Evolutionary conservation across 2,797 vertebrate genomes (phyloP).

Genomic region (Lateolabrax maculatus): DNA sequence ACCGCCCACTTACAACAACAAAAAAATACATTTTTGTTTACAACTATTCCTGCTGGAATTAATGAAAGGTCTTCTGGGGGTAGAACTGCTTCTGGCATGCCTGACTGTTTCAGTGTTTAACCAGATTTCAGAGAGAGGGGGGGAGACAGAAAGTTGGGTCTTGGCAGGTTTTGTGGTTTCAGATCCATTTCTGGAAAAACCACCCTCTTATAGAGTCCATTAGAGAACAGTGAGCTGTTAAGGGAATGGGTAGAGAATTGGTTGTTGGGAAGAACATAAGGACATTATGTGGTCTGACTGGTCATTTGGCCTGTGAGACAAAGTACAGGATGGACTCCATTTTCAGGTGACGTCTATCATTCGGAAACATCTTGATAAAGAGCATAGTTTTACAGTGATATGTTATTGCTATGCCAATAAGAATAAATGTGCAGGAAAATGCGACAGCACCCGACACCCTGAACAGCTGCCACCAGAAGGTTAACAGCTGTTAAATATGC

Average conservation of each 20-base stretch:
- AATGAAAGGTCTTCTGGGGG: constrained; percentile 59
- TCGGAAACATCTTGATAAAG: not conserved
- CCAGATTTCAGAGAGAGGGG: constrained; percentile 48
- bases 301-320: constrained; percentile 32
- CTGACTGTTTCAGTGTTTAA: constrained; percentile 62
- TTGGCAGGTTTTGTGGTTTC: constrained; percentile 51
- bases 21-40: constrained; percentile 60
- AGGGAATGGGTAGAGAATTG: constrained; percentile 37
- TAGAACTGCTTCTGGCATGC: constrained; percentile 49
- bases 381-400: not conserved
- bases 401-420: not conserved
- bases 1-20: constrained; percentile 65
- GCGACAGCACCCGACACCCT: not conserved
- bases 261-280: constrained; percentile 32
- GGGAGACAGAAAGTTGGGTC: constrained; percentile 30
- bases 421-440: constrained; percentile 1
- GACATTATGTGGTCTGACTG: constrained; percentile 27
- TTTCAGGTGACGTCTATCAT: constrained; percentile 3
- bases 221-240: constrained; percentile 65
- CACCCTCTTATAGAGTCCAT: constrained; percentile 71
- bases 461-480: constrained; percentile 12
- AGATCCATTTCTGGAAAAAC: constrained; percentile 72
- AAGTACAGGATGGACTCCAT: not conserved
- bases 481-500: constrained; percentile 8
- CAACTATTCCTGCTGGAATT: constrained; percentile 57